A percentile compares a stretch with the other conserved stretches of the same genome.
Conservation (phyloP, 2,113 vertebrate species). For the Aspidoscelis tigris region DNA sequence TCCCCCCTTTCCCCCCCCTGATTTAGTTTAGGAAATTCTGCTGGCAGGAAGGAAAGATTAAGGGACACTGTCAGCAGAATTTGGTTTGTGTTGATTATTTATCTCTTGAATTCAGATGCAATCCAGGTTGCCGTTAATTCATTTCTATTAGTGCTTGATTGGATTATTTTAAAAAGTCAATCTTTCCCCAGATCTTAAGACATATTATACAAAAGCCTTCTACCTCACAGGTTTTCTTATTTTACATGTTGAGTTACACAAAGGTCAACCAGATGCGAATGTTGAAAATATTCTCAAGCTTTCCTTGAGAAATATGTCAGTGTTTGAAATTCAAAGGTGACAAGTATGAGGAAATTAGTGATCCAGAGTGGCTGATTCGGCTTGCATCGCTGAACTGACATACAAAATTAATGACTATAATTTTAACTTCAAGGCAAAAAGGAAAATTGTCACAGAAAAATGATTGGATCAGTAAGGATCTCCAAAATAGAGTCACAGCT, state of each 20-base stretch:
- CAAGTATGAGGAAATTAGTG: slow-evolving; percentile 20
- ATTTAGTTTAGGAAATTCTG: background rate
- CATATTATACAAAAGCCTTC: background rate
- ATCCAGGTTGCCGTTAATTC: background rate
- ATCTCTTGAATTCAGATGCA: background rate
- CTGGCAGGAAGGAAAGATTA: background rate
- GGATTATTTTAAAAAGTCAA: background rate
- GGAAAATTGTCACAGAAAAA: slow-evolving; percentile 30
- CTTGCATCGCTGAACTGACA: slow-evolving; percentile 34
- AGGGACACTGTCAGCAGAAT: background rate
- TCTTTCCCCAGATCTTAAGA: slow-evolving; percentile 13
- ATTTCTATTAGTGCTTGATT: background rate
- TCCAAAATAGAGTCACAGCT: slow-evolving; percentile 38
- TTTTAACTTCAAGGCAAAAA: slow-evolving; percentile 31
- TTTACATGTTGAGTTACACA: background rate
- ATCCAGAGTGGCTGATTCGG: slow-evolving; percentile 21
- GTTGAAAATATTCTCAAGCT: slow-evolving; percentile 7
- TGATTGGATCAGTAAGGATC: slow-evolving; percentile 35
- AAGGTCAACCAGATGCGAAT: background rate
- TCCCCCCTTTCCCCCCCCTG: background rate
- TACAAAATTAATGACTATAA: slow-evolving; percentile 37
- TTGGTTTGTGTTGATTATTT: background rate
- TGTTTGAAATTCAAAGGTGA: slow-evolving; percentile 27
- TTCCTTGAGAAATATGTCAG: slow-evolving; percentile 22
- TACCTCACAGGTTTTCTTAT: background rate